Conservation (phyloP, 2,113 vertebrate species). For the Siphamia tubifer region DNA sequence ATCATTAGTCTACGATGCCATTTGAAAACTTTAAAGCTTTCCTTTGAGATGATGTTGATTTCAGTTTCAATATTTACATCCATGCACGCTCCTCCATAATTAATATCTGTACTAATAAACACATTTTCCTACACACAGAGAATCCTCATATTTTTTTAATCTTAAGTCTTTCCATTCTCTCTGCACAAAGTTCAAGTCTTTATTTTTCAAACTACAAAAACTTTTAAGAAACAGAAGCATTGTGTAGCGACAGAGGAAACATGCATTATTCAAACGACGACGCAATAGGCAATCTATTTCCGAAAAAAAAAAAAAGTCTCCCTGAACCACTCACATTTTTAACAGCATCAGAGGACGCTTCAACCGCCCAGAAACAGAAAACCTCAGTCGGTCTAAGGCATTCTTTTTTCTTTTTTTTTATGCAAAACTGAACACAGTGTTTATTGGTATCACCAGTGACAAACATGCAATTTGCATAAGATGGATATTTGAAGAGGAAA, state of each 20-base stretch:
- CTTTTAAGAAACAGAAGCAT: conserved; percentile 20
- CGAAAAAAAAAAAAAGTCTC: conserved; percentile 2
- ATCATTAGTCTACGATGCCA: too few species aligned
- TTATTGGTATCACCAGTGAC: conserved; percentile 4
- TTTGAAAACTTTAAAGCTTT: too few species aligned
- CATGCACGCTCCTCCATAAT: too few species aligned
- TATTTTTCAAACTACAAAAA: conserved; percentile 30
- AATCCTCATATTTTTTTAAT: too few species aligned
- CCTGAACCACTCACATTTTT: conserved; percentile 20
- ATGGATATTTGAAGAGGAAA: neutral
- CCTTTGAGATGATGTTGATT: too few species aligned
- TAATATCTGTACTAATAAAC: too few species aligned
- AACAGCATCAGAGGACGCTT: neutral
- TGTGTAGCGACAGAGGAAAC: conserved; percentile 19
- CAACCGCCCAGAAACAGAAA: conserved; percentile 10
- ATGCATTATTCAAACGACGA: conserved; percentile 46
- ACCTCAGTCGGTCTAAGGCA: neutral
- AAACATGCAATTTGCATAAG: neutral
- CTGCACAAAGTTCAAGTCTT: neutral
- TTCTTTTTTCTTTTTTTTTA: conserved; percentile 35
- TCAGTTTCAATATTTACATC: too few species aligned
- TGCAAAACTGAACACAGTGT: conserved; percentile 25
- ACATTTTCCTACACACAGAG: too few species aligned
- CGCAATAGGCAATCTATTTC: conserved; percentile 44
- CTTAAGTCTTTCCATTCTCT: too few species aligned